Base-by-base conservation (phyloP, 2,888 invertebrate species). In the Perdita meconis region DNA sequence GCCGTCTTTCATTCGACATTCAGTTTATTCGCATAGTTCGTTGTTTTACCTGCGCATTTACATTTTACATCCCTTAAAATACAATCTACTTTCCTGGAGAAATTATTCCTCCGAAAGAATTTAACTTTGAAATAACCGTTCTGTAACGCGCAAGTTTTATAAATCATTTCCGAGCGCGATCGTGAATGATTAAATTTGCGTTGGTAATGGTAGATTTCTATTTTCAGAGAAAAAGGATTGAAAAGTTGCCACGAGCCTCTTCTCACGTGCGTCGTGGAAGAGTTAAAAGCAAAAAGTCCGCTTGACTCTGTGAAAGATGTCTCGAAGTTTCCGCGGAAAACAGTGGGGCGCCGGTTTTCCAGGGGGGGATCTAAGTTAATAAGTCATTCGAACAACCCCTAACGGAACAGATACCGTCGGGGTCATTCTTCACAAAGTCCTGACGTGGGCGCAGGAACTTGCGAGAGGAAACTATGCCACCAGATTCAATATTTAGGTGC, bases 331-430 rank as follows among this genome's bases (percentile, higher is more conserved):
- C 22, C 19, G 30, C 10, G 42, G 36, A 40, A 66, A 76, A 67
- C 59, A 57, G 30, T 12, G 42, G 50, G 59, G 22, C 10, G 42
- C 30, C 26, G 40, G 67, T 73, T 68, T 57, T 73, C 81, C 82
- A 67, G 38, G 26, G 80, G 70, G 73, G 81, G 75, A 74, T 70
- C 59, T 60, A 50, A 59, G 75, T 80, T 78, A 82, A 86, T 85
- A 84, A 87, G 80, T 84, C 80, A 78, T 70, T 69, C 56, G 70
- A 55, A 59, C 75, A 61, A 72, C 65, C 38, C 56, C 50, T 71
- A 71, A 65, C 55, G 50, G 57, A 38, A 61, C 66, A 59, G 53
- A 36, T 66, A 40, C 51, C 61, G 51, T n/a, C 38, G 30, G 56
- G 66, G 55, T 38, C 61, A 42, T 67, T 72, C 76, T 76, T 61